These are phyloP conservation scores for Coleophora deauratella DNA, from an alignment of 2,888 invertebrate species.

Conservation along the genomic window DNA sequence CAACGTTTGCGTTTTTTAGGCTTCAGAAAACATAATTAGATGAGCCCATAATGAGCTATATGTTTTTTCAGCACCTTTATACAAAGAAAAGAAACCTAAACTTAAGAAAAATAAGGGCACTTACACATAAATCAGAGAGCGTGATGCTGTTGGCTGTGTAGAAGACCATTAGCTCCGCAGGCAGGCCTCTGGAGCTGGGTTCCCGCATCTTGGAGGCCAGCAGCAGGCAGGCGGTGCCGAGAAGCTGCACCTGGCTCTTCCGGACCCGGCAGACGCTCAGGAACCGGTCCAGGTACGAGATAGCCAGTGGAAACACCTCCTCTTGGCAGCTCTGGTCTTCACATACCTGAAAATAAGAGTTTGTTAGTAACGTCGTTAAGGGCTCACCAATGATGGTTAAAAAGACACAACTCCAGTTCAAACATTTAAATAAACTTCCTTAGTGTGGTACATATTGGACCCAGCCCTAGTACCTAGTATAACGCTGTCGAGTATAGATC, in stretches of 20 bases:
- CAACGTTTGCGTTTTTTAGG: no score
- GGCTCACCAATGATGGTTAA: no score
- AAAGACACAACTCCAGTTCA: no score
- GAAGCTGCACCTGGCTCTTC: conserved; percentile 90
- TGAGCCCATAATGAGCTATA: no score
- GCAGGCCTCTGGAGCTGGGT: conserved; percentile 81
- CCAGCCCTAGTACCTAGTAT: no score
- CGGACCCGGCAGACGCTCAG: conserved; percentile 87
- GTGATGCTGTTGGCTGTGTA: conserved; percentile 96
- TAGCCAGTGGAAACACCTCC: conserved; percentile 93
- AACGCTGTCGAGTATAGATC: no score
- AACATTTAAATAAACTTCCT: no score
- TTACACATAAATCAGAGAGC: conserved; percentile 89
- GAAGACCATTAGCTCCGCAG: conserved; percentile 87
- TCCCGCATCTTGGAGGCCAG: conserved; percentile 95
- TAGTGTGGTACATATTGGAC: no score
- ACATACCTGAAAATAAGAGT: conserved; percentile 82
- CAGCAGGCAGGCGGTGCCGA: conserved; percentile 93
- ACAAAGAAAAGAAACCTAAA: no score
- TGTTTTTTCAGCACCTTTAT: no score
- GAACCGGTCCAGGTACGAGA: conserved; percentile 96
- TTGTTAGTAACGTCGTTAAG: conserved; percentile 9
- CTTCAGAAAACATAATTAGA: no score
- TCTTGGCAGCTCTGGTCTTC: conserved; percentile 94
- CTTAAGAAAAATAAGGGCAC: conserved; percentile 45